A percentile compares a stretch with the other conserved stretches of the same genome.
Conservation (phyloP, 2,113 vertebrate species). For the Silurus meridionalis region DNA sequence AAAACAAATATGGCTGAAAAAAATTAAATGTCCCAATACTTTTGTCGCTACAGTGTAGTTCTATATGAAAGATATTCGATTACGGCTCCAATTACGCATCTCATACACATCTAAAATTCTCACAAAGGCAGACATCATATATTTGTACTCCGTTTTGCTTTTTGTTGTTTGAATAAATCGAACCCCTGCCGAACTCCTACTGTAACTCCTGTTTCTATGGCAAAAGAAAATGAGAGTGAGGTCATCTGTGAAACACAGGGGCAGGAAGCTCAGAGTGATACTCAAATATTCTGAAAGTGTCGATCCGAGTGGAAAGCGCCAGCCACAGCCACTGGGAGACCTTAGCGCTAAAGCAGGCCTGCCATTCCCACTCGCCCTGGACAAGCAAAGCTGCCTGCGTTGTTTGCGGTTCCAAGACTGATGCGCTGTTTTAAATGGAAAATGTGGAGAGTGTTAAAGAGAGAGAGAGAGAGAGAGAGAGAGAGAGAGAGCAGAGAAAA, state of each 20-base stretch:
- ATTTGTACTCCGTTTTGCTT: neutral
- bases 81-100: too few species aligned
- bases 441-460: constrained; percentile 14
- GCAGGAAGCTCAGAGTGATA: constrained; percentile 27
- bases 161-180: neutral
- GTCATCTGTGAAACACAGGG: constrained; percentile 11
- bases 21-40: too few species aligned
- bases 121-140: neutral
- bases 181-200: neutral
- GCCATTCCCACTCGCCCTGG: neutral
- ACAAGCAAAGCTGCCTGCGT: constrained; percentile 8
- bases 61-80: too few species aligned
- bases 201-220: neutral
- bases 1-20: too few species aligned
- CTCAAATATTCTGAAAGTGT: constrained; percentile 25
- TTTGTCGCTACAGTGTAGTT: too few species aligned
- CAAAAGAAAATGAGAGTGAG: neutral
- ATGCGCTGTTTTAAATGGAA: constrained; percentile 19
- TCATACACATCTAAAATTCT: neutral
- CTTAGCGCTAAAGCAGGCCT: neutral
- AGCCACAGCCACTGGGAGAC: constrained; percentile 17
- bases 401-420: constrained; percentile 39
- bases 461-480: constrained; percentile 14
- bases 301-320: constrained; percentile 12
- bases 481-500: constrained; percentile 12